Conservation (phyloP, 2,888 invertebrate species). For the Hemicrepidius hirtus region DNA sequence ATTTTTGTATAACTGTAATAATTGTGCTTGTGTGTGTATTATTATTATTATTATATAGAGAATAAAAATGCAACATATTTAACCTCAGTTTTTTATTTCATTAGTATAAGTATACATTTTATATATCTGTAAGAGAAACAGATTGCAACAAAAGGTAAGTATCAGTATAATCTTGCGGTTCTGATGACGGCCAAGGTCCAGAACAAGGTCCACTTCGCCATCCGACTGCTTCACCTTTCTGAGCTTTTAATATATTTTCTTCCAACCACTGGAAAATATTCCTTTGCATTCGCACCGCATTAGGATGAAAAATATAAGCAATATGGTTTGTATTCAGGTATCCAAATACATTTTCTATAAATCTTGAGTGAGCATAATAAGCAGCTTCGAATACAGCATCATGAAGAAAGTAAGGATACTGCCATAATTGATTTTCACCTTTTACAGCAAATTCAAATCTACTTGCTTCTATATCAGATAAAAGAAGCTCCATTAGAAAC, state of each 20-base stretch:
- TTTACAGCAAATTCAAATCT: background rate
- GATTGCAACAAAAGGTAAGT: background rate
- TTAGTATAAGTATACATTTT: constrained; percentile 7
- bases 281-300: background rate
- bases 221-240: background rate
- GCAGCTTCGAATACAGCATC: background rate
- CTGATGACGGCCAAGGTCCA: background rate
- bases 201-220: too few species aligned
- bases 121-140: background rate
- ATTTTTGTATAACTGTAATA: background rate
- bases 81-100: background rate
- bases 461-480: background rate
- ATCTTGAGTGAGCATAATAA: background rate
- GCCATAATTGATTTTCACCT: background rate
- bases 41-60: background rate
- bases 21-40: background rate
- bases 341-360: background rate
- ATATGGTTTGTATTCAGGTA: background rate
- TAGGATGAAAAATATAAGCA: background rate
- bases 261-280: background rate
- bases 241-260: background rate
- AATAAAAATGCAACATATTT: background rate
- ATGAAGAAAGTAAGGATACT: constrained; percentile 8
- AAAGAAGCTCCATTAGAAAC: background rate
- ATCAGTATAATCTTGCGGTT: background rate